These are phyloP conservation scores for Helobdella robusta DNA, from an alignment of 2,888 invertebrate species.

Conservation along the genomic window DNA sequence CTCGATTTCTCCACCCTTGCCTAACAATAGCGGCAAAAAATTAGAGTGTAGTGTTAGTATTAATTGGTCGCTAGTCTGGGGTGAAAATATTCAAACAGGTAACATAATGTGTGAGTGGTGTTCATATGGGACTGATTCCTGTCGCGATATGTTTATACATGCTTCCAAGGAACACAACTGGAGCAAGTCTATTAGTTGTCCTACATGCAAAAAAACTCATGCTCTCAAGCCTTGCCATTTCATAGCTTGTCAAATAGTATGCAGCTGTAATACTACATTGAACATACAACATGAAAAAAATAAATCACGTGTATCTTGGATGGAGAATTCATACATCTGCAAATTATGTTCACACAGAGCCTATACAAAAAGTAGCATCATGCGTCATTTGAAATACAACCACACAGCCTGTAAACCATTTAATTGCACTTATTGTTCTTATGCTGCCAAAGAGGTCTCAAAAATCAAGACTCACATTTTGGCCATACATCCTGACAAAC, in stretches of 20 bases:
- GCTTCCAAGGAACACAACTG: slow-evolving; percentile 16
- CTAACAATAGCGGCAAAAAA: neutral
- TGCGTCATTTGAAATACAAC: slow-evolving; percentile 26
- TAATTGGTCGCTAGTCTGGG: neutral
- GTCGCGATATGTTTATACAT: slow-evolving; percentile 8
- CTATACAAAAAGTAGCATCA: slow-evolving; percentile 15
- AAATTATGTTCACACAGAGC: slow-evolving; percentile 24
- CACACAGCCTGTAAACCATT: slow-evolving; percentile 27
- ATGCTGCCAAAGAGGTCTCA: slow-evolving; percentile 19
- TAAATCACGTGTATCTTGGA: neutral
- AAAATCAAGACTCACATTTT: slow-evolving; percentile 24
- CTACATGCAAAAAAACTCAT: neutral
- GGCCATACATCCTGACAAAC: slow-evolving; percentile 15
- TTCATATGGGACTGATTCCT: slow-evolving; percentile 8
- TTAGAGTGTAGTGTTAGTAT: neutral
- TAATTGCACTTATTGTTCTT: slow-evolving; percentile 27
- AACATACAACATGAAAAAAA: neutral
- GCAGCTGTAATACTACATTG: neutral
- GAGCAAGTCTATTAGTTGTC: slow-evolving; percentile 17
- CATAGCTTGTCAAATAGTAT: neutral
- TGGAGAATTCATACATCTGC: slow-evolving; percentile 23
- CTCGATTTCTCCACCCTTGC: neutral
- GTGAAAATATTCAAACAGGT: no score
- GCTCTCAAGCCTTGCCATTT: neutral
- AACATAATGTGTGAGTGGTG: slow-evolving; percentile 23